Evolutionary conservation across 2,888 invertebrate species (phyloP).

Genomic region (Seira ritae): DNA sequence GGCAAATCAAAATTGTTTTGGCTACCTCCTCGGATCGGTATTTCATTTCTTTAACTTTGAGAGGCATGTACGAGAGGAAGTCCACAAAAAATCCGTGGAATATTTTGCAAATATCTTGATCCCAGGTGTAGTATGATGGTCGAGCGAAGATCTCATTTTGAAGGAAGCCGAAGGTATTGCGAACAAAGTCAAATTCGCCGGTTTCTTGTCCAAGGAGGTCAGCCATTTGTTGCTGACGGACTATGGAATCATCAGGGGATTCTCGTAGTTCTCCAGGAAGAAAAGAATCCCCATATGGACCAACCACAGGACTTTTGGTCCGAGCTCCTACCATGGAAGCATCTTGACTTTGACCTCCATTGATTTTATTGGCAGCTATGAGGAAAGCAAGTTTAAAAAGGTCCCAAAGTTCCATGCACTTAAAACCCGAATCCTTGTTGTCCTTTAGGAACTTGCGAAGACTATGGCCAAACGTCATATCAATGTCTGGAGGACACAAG

Average conservation of each 20-base stretch:
- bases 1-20: constrained; percentile 85
- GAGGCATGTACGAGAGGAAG: constrained; percentile 94
- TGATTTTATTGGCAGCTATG: constrained; percentile 60
- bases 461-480: constrained; percentile 62
- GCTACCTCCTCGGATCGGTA: constrained; percentile 93
- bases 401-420: constrained; percentile 69
- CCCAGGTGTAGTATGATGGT: constrained; percentile 44
- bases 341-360: background rate
- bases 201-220: constrained; percentile 39
- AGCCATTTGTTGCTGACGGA: constrained; percentile 19
- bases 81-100: constrained; percentile 92
- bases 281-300: constrained; percentile 36
- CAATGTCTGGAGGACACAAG: constrained; percentile 47
- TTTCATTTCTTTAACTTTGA: constrained; percentile 89
- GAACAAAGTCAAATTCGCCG: constrained; percentile 69
- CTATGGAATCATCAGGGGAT: background rate
- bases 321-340: no score
- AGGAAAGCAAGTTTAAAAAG: constrained; percentile 63
- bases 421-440: constrained; percentile 59
- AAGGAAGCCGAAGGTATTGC: constrained; percentile 70
- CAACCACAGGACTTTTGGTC: background rate
- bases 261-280: background rate
- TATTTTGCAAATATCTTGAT: constrained; percentile 85
- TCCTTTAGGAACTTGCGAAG: constrained; percentile 68
- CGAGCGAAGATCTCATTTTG: constrained; percentile 62